Evolutionary conservation across 1,140 invertebrate genomes (phyloP).

Genomic region (Calycopis cecrops): DNA sequence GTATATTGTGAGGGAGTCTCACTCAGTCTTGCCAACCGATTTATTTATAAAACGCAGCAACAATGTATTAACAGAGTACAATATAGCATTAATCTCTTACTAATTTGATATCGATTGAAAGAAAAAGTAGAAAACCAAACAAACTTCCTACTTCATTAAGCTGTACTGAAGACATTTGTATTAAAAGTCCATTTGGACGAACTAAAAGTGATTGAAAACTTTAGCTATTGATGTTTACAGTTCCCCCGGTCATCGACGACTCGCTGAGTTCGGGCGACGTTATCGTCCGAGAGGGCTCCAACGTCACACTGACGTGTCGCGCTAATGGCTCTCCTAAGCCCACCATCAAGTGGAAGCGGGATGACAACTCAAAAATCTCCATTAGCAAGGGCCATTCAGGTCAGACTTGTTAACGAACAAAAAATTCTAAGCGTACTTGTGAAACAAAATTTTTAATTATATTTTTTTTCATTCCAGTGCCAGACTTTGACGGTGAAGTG

Average conservation of each 20-base stretch:
- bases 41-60: too few species aligned
- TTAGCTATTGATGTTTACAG: conserved; percentile 73
- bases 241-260: conserved; percentile 94
- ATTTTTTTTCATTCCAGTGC: conserved; percentile 73
- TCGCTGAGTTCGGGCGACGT: conserved; percentile 92
- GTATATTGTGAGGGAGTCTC: too few species aligned
- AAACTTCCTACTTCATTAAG: conserved; percentile 13
- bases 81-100: too few species aligned
- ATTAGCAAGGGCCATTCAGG: conserved; percentile 88
- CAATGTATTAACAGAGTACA: too few species aligned
- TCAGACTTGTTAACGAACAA: conserved; percentile 56
- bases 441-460: conserved; percentile 12
- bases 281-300: conserved; percentile 91
- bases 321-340: conserved; percentile 93
- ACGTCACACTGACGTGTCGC: conserved; percentile 90
- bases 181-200: conserved; percentile 8
- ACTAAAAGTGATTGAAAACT: conserved; percentile 18
- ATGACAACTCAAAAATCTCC: conserved; percentile 88
- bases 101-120: too few species aligned
- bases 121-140: neutral
- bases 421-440: conserved; percentile 23
- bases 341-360: conserved; percentile 92
- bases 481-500: conserved; percentile 88
- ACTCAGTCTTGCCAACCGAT: too few species aligned
- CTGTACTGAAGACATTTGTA: neutral